Conservation (phyloP, 2,797 vertebrate species). For the Pseudomugil tenellus region DNA sequence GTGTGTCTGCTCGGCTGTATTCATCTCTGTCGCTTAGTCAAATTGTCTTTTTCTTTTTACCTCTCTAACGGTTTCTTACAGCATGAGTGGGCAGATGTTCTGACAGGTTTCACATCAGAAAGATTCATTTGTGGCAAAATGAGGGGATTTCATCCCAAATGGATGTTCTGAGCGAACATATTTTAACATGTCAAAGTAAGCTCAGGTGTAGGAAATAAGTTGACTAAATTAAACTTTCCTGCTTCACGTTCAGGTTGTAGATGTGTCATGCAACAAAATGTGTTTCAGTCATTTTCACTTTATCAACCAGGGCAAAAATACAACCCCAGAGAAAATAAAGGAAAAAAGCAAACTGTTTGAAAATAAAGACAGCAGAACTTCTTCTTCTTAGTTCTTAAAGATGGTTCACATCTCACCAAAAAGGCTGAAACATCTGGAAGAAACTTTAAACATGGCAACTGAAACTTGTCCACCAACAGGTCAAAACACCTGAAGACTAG, state of each 20-base stretch:
- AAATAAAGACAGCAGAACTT: too few species aligned
- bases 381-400: too few species aligned
- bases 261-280: neutral
- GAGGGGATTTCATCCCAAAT: too few species aligned
- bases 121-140: neutral
- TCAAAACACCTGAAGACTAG: too few species aligned
- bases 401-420: too few species aligned
- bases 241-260: neutral
- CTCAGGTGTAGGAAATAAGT: neutral
- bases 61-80: neutral
- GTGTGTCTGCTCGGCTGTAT: conserved; percentile 14
- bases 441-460: too few species aligned
- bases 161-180: too few species aligned
- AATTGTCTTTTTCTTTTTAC: neutral
- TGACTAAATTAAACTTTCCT: too few species aligned
- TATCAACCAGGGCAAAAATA: neutral
- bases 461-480: too few species aligned
- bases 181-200: neutral
- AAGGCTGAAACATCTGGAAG: too few species aligned
- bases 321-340: neutral
- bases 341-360: too few species aligned
- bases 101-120: neutral
- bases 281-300: neutral
- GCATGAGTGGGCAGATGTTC: neutral
- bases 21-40: neutral